phyloP scores from a whole-genome alignment of 2,797 vertebrate genomes.

The Bucorvus abyssinicus region DNA sequence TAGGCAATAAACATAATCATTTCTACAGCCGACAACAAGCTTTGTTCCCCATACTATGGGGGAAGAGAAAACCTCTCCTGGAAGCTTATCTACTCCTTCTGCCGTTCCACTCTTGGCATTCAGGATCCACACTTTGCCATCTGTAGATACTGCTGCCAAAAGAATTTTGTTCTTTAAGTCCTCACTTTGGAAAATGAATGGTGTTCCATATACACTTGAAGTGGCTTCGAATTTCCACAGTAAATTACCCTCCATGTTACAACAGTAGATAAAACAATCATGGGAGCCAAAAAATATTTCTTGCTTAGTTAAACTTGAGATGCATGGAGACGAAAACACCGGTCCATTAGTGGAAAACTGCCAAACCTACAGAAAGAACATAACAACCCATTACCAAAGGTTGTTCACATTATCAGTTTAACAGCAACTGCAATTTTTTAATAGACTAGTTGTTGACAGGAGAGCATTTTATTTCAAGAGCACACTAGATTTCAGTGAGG shows the following conservation, averaged over 20 bases:
- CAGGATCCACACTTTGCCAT: slow-evolving; percentile 89
- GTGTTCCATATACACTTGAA: slow-evolving; percentile 87
- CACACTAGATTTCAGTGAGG: background rate
- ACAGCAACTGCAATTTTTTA: background rate
- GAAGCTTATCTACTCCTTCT: slow-evolving; percentile 74
- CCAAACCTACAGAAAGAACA: slow-evolving; percentile 83
- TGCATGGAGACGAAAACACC: slow-evolving; percentile 91
- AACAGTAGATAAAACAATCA: slow-evolving; percentile 86
- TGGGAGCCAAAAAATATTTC: slow-evolving; percentile 91
- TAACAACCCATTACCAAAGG: background rate
- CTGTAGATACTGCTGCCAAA: slow-evolving; percentile 85
- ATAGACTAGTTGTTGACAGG: background rate
- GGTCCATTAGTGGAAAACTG: slow-evolving; percentile 84
- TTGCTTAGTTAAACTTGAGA: slow-evolving; percentile 72
- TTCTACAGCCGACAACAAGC: slow-evolving; percentile 90
- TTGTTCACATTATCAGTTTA: background rate
- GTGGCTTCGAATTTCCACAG: slow-evolving; percentile 87
- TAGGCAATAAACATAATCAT: slow-evolving; percentile 92
- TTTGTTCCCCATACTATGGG: slow-evolving; percentile 81
- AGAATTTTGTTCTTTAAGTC: slow-evolving; percentile 64
- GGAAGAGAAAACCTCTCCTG: slow-evolving; percentile 93
- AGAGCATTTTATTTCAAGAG: background rate
- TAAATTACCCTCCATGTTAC: slow-evolving; percentile 81
- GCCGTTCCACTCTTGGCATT: slow-evolving; percentile 78
- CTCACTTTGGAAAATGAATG: slow-evolving; percentile 80